A percentile compares a stretch with the other conserved stretches of the same genome.
These are phyloP conservation scores for Alosa alosa DNA, from an alignment of 2,113 vertebrate species.

Conservation along the genomic window DNA sequence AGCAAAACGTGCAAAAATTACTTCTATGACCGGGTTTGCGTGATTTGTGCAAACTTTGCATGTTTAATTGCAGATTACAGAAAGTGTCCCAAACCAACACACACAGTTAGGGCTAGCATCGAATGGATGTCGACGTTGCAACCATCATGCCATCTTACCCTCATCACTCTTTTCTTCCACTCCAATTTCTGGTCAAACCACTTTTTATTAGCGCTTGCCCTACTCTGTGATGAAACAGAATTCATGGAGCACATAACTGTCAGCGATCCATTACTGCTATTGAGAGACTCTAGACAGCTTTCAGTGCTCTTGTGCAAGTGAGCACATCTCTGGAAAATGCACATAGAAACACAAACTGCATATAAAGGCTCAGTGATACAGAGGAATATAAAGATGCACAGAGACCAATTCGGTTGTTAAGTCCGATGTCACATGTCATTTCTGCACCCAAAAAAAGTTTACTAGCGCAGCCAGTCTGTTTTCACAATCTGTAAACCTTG, in stretches of 20 bases:
- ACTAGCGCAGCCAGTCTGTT: too few species aligned
- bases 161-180: background rate
- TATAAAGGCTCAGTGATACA: background rate
- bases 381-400: background rate
- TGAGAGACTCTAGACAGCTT: background rate
- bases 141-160: constrained; percentile 16
- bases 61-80: background rate
- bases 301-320: background rate
- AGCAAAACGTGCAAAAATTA: background rate
- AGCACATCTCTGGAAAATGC: background rate
- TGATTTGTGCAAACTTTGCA: background rate
- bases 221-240: constrained; percentile 13
- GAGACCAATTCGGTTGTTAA: background rate
- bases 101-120: background rate
- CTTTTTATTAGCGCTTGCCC: background rate
- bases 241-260: background rate
- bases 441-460: too few species aligned
- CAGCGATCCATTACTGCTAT: background rate
- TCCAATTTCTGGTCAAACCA: constrained; percentile 7
- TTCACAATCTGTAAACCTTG: too few species aligned
- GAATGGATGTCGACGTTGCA: background rate
- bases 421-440: too few species aligned
- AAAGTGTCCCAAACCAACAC: background rate
- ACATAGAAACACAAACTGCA: background rate
- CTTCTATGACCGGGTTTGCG: background rate